phyloP scores from a whole-genome alignment of 2,113 vertebrate genomes.

The Agelaius tricolor region DNA sequence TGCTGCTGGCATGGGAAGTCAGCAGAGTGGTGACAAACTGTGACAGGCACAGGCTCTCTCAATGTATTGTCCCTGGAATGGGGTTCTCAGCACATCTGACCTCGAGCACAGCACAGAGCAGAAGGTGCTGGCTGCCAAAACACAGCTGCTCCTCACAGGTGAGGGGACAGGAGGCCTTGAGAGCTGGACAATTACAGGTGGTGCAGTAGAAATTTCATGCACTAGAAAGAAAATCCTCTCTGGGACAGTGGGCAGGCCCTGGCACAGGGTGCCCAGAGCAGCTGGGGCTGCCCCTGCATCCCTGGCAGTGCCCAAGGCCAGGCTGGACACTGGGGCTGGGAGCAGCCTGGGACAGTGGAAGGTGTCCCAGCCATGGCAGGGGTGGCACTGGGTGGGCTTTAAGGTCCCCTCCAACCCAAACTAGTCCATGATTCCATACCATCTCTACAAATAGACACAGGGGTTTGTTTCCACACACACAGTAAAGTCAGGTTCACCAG shows the following conservation, averaged over 20 bases:
- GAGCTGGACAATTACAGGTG: not conserved
- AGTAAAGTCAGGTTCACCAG: not conserved
- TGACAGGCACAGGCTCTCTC: not conserved
- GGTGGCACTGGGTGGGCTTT: accelerated
- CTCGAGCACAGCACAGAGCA: accelerated
- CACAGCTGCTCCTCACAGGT: not conserved
- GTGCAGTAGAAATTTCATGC: accelerated
- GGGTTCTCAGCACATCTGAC: not conserved
- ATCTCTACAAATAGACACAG: not conserved
- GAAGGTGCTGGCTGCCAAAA: accelerated
- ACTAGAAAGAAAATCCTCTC: accelerated
- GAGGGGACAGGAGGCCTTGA: not conserved
- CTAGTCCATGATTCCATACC: no score
- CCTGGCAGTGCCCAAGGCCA: not conserved
- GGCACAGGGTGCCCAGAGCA: not conserved
- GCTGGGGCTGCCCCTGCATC: not conserved
- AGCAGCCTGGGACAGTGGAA: accelerated
- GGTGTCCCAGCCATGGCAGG: not conserved
- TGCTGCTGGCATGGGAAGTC: no score
- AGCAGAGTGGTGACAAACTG: not conserved
- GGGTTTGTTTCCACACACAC: not conserved
- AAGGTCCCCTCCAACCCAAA: not conserved
- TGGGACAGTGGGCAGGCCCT: accelerated
- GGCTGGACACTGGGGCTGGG: not conserved
- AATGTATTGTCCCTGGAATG: not conserved